Base-by-base conservation (phyloP, 2,888 invertebrate species). In the Agrotis puta region DNA sequence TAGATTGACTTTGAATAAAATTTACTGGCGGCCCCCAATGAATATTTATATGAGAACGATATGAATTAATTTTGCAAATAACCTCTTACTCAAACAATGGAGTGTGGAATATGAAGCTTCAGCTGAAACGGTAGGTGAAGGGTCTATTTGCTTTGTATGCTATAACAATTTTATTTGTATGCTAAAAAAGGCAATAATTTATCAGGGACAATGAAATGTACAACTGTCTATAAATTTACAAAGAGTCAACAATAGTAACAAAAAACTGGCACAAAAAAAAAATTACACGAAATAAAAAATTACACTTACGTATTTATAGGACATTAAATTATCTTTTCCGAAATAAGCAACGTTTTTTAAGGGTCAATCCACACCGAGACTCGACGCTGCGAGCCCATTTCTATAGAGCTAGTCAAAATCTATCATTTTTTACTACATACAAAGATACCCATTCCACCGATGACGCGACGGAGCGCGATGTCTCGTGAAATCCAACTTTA, bases 31-130 rank as follows among this genome's bases (percentile, higher is more conserved):
- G 56, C 43, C 74, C 74, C 58, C 70, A 66, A 82, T 85, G 83
- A 85, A 85, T 85, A 85, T 82, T 75, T 83, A 76, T 79, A 75
- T 62, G 56, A 24, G 65, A 69, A 71, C 59, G 83, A 82, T 82
- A 82, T 84, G 83, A 82, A 82, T 84, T 67, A 64, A 82, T 84
- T 82, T 70, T 71, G 70, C 58, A 80, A 83, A 68, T 68, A 81
- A 75, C 70, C 77, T 65, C 70, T 54, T 70, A 62, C 65, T 78
- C 77, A 80, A 76, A 84, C 67, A 73, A 73, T 64, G 39, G 64
- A 51, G 62, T 62, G 70, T 82, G 33, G 6, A 57, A 63, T 73
- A 62, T 61, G 54, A 58, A 58, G 63, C 16, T 64, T 72, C 51
- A 70, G 48, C 82, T 64, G 72, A 50, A 76, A 39, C 39, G 45